phyloP scores from a whole-genome alignment of 2,888 invertebrate species.

The Leuctra nigra region DNA sequence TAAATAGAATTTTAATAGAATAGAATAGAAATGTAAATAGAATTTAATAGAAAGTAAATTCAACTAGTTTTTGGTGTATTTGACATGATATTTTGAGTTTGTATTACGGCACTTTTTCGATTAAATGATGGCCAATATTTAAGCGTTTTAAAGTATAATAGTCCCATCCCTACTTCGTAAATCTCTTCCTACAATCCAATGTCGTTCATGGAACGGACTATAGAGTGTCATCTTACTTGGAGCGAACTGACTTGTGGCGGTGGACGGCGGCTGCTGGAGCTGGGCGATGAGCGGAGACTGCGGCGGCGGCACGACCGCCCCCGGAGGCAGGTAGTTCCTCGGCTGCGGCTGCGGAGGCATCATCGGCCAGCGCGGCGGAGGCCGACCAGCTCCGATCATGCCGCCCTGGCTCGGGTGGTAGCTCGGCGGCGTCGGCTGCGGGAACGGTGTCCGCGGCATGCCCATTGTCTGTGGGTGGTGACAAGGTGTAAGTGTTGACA shows the following conservation, averaged over 20 bases:
- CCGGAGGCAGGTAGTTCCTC: slow-evolving; percentile 5
- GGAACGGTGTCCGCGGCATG: slow-evolving; percentile 4
- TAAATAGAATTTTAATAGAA: too few species aligned
- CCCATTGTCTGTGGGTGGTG: slow-evolving; percentile 8
- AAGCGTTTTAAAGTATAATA: too few species aligned
- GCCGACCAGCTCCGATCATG: slow-evolving; percentile 31
- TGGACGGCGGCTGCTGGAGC: slow-evolving; percentile 48
- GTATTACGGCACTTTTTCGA: too few species aligned
- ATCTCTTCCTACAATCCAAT: too few species aligned
- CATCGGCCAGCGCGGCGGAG: slow-evolving; percentile 50
- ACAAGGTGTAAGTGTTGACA: background rate
- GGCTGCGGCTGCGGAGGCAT: slow-evolving; percentile 29
- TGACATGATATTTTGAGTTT: too few species aligned
- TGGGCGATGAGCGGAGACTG: slow-evolving; percentile 48
- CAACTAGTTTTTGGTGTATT: too few species aligned
- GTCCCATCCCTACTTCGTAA: too few species aligned
- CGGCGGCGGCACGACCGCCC: slow-evolving; percentile 21
- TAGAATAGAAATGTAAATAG: too few species aligned
- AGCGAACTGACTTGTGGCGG: slow-evolving; percentile 5
- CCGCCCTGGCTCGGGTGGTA: slow-evolving; percentile 13
- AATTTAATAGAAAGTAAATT: too few species aligned
- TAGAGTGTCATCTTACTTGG: background rate
- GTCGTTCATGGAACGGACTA: too few species aligned
- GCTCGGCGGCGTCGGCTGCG: slow-evolving; percentile 17
- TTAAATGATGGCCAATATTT: too few species aligned